These are phyloP conservation scores for Athene noctua DNA, from an alignment of 2,113 vertebrate species.

Conservation along the genomic window DNA sequence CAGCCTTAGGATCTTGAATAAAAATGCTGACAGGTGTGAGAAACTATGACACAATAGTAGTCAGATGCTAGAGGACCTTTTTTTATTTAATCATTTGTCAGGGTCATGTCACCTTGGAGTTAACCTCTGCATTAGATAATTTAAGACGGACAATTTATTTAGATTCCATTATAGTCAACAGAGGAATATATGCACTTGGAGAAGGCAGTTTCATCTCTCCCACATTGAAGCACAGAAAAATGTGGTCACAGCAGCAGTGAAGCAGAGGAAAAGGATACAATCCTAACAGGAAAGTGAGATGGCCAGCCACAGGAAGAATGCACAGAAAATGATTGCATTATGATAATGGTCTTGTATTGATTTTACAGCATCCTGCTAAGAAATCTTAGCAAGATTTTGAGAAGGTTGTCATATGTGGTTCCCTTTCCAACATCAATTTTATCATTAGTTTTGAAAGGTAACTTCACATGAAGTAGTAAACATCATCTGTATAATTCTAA, in stretches of 20 bases:
- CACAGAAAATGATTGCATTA: slow-evolving; percentile 20
- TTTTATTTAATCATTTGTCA: neutral
- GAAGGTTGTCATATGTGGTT: neutral
- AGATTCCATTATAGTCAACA: neutral
- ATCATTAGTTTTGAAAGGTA: neutral
- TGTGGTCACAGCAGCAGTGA: neutral
- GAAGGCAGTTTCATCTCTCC: neutral
- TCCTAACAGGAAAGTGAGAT: neutral
- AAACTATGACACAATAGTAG: fast-evolving
- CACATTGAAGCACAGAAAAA: neutral
- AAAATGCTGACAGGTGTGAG: neutral
- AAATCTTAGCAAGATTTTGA: neutral
- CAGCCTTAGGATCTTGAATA: neutral
- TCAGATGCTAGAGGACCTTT: neutral
- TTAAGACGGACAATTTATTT: neutral
- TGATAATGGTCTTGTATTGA: slow-evolving; percentile 38
- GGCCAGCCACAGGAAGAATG: slow-evolving; percentile 1
- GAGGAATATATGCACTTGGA: neutral
- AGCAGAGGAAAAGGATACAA: neutral
- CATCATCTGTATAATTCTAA: neutral
- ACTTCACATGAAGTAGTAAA: neutral
- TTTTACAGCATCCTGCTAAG: slow-evolving; percentile 10
- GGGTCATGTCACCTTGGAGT: neutral
- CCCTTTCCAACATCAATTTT: neutral
- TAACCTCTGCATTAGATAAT: neutral